These are phyloP conservation scores for Cuculus canorus DNA, from an alignment of 2,797 vertebrate genomes.

Conservation along the genomic window DNA sequence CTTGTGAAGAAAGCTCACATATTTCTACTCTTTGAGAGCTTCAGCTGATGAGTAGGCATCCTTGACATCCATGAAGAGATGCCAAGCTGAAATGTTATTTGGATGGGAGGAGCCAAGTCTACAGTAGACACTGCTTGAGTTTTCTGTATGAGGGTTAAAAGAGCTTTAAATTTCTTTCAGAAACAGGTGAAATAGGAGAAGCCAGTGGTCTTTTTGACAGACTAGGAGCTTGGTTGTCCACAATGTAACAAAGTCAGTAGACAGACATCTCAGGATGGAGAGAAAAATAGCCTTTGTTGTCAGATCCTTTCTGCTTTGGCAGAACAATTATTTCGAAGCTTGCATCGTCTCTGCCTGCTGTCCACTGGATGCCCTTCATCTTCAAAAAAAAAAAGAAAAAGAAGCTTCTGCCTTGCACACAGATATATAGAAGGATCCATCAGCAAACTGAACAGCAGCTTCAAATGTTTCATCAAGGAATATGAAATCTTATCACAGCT, in stretches of 20 bases:
- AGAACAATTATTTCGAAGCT: neutral
- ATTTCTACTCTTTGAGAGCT: neutral
- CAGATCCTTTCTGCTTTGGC: neutral
- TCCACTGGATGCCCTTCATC: conserved; percentile 18
- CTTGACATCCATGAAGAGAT: neutral
- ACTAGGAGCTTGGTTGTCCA: neutral
- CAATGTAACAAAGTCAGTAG: neutral
- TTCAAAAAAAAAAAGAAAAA: neutral
- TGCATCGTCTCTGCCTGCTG: neutral
- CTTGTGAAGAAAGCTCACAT: neutral
- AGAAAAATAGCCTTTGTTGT: neutral
- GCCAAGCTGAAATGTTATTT: neutral
- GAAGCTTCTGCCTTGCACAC: neutral
- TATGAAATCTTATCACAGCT: conserved; percentile 26
- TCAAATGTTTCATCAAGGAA: conserved; percentile 25
- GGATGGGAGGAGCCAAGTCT: neutral
- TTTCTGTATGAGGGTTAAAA: neutral
- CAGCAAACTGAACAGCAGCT: neutral
- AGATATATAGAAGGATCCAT: neutral
- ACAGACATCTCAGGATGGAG: neutral
- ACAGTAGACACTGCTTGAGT: fast-evolving
- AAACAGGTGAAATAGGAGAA: neutral
- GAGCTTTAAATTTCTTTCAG: neutral
- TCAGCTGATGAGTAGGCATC: neutral
- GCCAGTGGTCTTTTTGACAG: neutral